Conservation (phyloP, 2,113 vertebrate species). For the Pluvialis apricaria region DNA sequence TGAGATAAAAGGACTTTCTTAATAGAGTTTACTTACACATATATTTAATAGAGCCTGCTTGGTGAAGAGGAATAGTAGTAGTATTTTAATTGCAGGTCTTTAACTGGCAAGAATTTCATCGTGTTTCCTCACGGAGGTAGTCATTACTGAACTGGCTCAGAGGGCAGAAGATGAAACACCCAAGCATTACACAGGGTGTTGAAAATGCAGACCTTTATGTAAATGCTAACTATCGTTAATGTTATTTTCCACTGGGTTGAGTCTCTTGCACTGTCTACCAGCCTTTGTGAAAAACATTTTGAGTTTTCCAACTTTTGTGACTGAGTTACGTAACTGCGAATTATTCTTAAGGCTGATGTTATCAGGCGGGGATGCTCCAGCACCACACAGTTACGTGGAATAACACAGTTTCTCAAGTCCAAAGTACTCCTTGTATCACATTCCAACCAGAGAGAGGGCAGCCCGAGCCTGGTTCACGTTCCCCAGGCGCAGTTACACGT, state of each 20-base stretch:
- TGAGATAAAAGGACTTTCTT: conserved; percentile 1
- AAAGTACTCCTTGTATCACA: background rate
- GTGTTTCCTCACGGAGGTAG: background rate
- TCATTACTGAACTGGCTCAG: conserved; percentile 1
- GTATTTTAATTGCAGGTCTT: conserved; percentile 17
- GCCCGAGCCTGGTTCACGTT: fast-evolving
- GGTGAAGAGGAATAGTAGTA: background rate
- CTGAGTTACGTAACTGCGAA: fast-evolving
- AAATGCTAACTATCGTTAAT: background rate
- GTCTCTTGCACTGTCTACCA: background rate
- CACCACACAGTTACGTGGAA: background rate
- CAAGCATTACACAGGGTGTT: background rate
- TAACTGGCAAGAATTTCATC: background rate
- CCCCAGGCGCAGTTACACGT: background rate
- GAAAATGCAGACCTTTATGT: background rate
- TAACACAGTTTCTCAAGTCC: background rate
- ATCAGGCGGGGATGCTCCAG: background rate
- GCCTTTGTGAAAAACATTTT: background rate
- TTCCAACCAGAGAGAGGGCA: background rate
- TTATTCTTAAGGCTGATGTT: background rate
- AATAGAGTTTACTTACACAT: background rate
- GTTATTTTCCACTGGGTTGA: background rate
- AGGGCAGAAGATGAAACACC: background rate
- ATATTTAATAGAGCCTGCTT: background rate
- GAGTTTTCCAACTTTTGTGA: background rate